Evolutionary conservation across 2,113 vertebrate species (phyloP).

Genomic region (Callaeas wilsoni): DNA sequence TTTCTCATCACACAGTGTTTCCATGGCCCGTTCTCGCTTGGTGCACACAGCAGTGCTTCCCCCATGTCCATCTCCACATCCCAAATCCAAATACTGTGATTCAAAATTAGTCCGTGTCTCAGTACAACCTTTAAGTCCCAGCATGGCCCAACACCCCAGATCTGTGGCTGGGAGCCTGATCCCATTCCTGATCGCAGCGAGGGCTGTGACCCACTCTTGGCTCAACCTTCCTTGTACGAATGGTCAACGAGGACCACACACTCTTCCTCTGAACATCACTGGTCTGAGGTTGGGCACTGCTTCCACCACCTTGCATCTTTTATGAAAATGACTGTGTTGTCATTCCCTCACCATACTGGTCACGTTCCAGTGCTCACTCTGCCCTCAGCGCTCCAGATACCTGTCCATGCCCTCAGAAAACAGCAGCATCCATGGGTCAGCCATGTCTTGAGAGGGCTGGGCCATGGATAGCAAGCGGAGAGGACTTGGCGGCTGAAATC

Average conservation of each 20-base stretch:
- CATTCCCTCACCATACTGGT: background rate
- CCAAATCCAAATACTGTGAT: background rate
- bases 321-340: background rate
- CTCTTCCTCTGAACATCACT: background rate
- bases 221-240: background rate
- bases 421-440: fast-evolving
- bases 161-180: background rate
- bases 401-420: fast-evolving
- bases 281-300: background rate
- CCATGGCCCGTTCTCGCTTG: fast-evolving
- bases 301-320: background rate
- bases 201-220: background rate
- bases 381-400: background rate
- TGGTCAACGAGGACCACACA: fast-evolving
- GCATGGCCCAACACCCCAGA: fast-evolving
- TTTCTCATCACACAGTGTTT: too few species aligned
- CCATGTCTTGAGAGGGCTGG: background rate
- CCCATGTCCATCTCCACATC: fast-evolving
- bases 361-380: background rate
- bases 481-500: background rate
- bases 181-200: background rate
- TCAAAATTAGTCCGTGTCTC: background rate
- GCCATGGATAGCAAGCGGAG: background rate
- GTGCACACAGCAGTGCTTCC: background rate
- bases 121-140: background rate